phyloP scores from a whole-genome alignment of 2,797 vertebrate genomes.

The Xyrichtys novacula region DNA sequence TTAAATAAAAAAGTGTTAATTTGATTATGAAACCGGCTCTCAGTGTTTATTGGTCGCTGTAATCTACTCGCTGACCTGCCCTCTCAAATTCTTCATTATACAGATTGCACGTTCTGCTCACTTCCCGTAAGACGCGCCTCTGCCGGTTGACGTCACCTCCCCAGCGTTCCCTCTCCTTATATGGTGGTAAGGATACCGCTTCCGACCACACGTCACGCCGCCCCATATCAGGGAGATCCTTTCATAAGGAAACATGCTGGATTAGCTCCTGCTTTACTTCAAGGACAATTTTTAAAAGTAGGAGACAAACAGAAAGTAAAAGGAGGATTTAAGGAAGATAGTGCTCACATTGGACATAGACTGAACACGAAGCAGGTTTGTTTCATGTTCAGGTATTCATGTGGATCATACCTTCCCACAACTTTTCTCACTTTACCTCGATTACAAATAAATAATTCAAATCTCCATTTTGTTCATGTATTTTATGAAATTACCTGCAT shows the following conservation, averaged over 20 bases:
- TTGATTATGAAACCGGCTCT: background rate
- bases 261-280: no score
- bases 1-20: background rate
- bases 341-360: no score
- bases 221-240: conserved; percentile 33
- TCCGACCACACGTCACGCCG: conserved; percentile 81
- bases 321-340: no score
- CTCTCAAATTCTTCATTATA: conserved; percentile 38
- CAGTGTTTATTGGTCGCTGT: background rate
- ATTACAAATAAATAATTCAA: no score
- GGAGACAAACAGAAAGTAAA: no score
- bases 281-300: no score
- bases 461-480: no score
- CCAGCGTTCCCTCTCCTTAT: conserved; percentile 78
- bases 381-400: no score
- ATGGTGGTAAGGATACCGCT: conserved; percentile 69
- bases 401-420: no score
- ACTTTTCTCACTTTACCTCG: no score
- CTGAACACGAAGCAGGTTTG: no score
- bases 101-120: conserved; percentile 48
- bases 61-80: conserved; percentile 32
- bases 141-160: conserved; percentile 75
- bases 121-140: conserved; percentile 84
- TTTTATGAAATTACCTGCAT: no score
- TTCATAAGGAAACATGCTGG: conserved; percentile 7